phyloP scores from a whole-genome alignment of 1,140 invertebrate species.

The Lanistes nyassanus region DNA sequence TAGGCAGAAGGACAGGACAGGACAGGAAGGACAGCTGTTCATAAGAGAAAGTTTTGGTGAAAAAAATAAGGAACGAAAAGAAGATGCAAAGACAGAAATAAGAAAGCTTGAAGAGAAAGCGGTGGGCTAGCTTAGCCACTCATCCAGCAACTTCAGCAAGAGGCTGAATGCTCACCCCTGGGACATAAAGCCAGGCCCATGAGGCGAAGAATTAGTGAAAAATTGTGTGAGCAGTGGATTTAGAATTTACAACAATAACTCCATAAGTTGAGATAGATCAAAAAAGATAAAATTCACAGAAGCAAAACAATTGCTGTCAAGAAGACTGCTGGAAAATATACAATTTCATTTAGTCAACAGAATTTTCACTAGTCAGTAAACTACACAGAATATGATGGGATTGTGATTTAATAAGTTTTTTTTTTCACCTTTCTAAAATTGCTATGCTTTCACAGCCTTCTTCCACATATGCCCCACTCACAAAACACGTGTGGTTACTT shows the following conservation, averaged over 20 bases:
- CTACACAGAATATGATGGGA: too few species aligned
- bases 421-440: too few species aligned
- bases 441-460: too few species aligned
- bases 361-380: too few species aligned
- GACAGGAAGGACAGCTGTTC: not conserved
- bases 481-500: too few species aligned
- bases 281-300: not conserved
- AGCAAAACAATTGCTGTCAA: too few species aligned
- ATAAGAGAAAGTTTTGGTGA: not conserved
- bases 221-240: not conserved
- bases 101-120: not conserved
- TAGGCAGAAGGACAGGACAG: conserved; percentile 3
- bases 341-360: too few species aligned
- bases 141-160: not conserved
- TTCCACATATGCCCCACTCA: too few species aligned
- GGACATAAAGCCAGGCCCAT: not conserved
- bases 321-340: too few species aligned
- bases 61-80: not conserved
- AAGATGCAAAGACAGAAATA: conserved; percentile 17
- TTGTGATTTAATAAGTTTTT: too few species aligned
- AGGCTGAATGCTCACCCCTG: not conserved
- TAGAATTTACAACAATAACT: not conserved
- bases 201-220: not conserved
- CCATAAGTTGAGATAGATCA: not conserved
- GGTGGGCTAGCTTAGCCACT: not conserved